Conservation (phyloP, 2,888 invertebrate species). For the Pantelozetes paolii region DNA sequence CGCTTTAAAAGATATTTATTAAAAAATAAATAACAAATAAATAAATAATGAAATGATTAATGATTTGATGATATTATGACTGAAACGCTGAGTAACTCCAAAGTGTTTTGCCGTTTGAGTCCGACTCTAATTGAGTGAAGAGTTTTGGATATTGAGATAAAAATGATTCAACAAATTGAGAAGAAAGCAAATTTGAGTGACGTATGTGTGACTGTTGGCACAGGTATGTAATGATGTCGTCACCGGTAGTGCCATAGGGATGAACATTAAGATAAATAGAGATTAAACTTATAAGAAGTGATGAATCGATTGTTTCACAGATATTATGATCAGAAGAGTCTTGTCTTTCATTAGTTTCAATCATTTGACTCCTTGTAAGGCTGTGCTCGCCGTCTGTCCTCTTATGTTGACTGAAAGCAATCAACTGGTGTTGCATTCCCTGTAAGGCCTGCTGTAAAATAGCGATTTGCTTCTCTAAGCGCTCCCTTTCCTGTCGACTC, state of each 20-base stretch:
- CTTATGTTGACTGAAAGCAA: conserved; percentile 33
- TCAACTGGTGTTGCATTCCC: conserved; percentile 53
- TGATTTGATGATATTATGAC: not conserved
- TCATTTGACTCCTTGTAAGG: not conserved
- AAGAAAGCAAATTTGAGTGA: not conserved
- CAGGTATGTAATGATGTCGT: conserved; percentile 15
- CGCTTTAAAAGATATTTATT: too few relatives aligned
- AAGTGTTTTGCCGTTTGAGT: conserved; percentile 16
- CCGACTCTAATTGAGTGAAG: conserved; percentile 5
- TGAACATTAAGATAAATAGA: conserved; percentile 27
- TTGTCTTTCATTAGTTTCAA: not conserved
- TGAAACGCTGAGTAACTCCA: conserved; percentile 16
- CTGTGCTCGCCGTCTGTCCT: conserved; percentile 39
- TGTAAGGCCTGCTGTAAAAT: conserved; percentile 62
- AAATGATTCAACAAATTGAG: conserved; percentile 17
- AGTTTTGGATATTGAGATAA: conserved; percentile 1
- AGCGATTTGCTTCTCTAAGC: conserved; percentile 77
- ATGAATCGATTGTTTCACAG: not conserved
- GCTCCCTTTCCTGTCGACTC: conserved; percentile 65
- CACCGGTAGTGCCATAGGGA: conserved; percentile 15
- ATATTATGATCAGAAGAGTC: not conserved
- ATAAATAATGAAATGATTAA: too few relatives aligned
- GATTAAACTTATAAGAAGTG: conserved; percentile 13
- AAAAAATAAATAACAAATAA: too few relatives aligned
- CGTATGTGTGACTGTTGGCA: conserved; percentile 15